These are phyloP conservation scores for Ornithorhynchus anatinus DNA, from an alignment of 2,113 vertebrate genomes.

Conservation along the genomic window DNA sequence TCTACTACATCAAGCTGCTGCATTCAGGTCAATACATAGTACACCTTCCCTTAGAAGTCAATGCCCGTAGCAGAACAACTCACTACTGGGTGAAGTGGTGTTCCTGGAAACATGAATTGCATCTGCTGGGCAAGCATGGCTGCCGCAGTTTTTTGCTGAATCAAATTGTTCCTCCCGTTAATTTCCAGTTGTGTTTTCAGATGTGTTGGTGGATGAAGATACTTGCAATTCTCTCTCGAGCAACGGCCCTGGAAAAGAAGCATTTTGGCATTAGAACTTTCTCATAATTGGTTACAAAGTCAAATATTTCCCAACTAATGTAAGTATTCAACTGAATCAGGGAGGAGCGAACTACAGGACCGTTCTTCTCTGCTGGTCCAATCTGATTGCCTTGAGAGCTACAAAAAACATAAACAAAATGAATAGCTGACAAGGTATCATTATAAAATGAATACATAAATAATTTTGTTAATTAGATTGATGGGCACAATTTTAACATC, in stretches of 20 bases:
- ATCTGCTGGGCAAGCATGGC: slow-evolving; percentile 99
- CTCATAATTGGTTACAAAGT: not conserved
- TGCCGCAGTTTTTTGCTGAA: slow-evolving; percentile 98
- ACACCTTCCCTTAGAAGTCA: no score
- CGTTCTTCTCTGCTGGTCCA: no score
- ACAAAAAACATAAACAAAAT: no score
- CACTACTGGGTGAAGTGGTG: slow-evolving; percentile 93
- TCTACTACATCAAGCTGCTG: not conserved
- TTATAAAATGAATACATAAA: no score
- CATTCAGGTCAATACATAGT: not conserved
- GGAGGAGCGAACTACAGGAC: no score
- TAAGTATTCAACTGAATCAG: no score
- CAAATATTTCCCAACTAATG: slow-evolving; percentile 28
- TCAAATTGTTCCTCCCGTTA: slow-evolving; percentile 97
- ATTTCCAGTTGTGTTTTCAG: slow-evolving; percentile 98
- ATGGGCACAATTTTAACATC: no score
- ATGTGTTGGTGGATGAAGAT: slow-evolving; percentile 97
- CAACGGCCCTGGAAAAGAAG: slow-evolving; percentile 87
- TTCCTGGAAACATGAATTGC: slow-evolving; percentile 98
- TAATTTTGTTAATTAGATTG: no score
- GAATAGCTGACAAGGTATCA: no score
- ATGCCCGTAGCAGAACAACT: slow-evolving; percentile 57
- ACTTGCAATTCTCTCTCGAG: slow-evolving; percentile 98
- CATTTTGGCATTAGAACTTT: slow-evolving; percentile 1
- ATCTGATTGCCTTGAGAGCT: no score